Evolutionary conservation across 2,797 vertebrate genomes (phyloP).

Genomic region (Diglossa cyanea): DNA sequence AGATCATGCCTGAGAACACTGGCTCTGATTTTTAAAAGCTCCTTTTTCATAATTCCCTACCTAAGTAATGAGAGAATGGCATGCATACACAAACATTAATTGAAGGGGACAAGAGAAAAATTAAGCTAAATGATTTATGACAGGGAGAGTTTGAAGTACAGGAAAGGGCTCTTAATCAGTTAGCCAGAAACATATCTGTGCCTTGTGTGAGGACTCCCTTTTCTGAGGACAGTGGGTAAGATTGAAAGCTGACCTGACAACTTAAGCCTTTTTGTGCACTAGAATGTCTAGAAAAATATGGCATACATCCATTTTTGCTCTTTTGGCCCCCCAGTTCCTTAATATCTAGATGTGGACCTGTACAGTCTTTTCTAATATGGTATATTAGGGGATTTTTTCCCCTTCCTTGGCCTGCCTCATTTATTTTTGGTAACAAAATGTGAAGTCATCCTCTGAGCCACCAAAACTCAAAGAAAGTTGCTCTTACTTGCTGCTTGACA

Average conservation of each 20-base stretch:
- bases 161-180: background rate
- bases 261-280: background rate
- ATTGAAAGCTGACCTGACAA: background rate
- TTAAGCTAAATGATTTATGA: background rate
- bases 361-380: background rate
- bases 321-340: background rate
- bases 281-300: background rate
- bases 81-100: background rate
- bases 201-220: accelerated
- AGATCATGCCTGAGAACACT: background rate
- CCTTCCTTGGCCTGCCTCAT: background rate
- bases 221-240: background rate
- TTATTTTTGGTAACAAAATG: background rate
- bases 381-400: background rate
- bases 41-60: background rate
- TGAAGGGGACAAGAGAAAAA: background rate
- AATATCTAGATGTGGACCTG: background rate
- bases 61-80: background rate
- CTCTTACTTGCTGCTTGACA: background rate
- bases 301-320: background rate
- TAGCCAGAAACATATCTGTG: background rate
- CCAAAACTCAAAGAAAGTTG: background rate
- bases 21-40: background rate
- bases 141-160: background rate
- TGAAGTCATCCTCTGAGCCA: background rate